These are phyloP conservation scores for Spatulosminthurus flaviceps DNA, from an alignment of 2,888 invertebrate species.

Conservation along the genomic window DNA sequence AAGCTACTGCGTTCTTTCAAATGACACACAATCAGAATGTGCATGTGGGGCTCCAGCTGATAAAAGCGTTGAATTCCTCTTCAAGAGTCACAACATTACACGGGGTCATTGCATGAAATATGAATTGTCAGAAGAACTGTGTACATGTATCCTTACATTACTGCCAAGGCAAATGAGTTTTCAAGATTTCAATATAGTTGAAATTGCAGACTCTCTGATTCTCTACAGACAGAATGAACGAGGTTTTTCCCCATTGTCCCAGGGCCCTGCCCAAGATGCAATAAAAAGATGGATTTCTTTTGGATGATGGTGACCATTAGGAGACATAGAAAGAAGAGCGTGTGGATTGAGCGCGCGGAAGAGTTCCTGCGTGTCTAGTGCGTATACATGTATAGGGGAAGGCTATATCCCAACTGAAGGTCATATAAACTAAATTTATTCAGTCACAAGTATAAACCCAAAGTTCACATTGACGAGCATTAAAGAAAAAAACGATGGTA, in stretches of 20 bases:
- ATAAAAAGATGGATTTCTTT: neutral
- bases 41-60: neutral
- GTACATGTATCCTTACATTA: neutral
- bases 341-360: neutral
- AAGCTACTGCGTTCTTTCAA: neutral
- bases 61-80: neutral
- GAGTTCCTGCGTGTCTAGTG: constrained; percentile 12
- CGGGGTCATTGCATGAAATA: constrained; percentile 30
- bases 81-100: constrained; percentile 16
- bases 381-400: neutral
- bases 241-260: neutral
- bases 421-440: neutral
- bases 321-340: neutral
- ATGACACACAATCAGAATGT: constrained; percentile 1
- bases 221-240: neutral
- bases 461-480: constrained; percentile 2
- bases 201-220: too few relatives aligned
- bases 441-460: neutral
- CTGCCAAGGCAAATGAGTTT: constrained; percentile 16
- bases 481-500: constrained; percentile 11
- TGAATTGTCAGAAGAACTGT: neutral
- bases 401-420: neutral
- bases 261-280: neutral
- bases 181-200: neutral
- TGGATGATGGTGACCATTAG: neutral